Percentiles rank a stretch among this genome's conserved stretches.
phyloP scores from a whole-genome alignment of 64 coral and sea anemone species.

The Stylophora pistillata region DNA sequence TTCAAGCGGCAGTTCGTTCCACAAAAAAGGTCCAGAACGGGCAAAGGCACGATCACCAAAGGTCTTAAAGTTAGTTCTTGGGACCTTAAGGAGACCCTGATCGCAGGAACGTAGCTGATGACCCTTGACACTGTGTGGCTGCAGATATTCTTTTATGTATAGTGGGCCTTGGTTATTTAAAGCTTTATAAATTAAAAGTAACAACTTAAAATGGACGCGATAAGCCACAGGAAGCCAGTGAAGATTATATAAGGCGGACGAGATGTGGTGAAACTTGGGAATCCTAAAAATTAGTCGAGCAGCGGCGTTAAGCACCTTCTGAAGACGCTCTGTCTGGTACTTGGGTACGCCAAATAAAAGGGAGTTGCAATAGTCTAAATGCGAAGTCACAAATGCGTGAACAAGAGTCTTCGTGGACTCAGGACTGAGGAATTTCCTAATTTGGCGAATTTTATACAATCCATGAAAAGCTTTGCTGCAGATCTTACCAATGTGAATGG shows the following conservation, averaged over 20 bases:
- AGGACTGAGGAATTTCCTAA: not conserved
- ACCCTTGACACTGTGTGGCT: no score
- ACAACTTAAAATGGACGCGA: not conserved
- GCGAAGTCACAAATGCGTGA: conserved; percentile 6
- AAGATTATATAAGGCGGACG: not conserved
- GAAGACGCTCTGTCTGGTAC: not conserved
- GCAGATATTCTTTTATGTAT: no score
- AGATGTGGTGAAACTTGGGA: not conserved
- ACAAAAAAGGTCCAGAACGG: no score
- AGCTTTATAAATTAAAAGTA: not conserved
- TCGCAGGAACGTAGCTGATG: no score
- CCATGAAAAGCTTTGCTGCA: conserved; percentile 42
- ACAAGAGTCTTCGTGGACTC: not conserved
- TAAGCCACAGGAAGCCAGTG: not conserved
- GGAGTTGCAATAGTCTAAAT: conserved; percentile 2
- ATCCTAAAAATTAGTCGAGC: not conserved
- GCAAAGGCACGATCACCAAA: no score
- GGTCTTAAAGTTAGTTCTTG: no score
- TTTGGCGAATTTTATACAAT: no score
- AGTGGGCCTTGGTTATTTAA: no score
- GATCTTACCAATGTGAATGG: conserved; percentile 39
- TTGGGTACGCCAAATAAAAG: not conserved
- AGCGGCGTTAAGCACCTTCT: no score
- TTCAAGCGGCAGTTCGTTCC: no score
- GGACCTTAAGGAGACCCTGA: no score